Conservation (phyloP, 1,140 invertebrate species). For the Papilio glaucus region DNA sequence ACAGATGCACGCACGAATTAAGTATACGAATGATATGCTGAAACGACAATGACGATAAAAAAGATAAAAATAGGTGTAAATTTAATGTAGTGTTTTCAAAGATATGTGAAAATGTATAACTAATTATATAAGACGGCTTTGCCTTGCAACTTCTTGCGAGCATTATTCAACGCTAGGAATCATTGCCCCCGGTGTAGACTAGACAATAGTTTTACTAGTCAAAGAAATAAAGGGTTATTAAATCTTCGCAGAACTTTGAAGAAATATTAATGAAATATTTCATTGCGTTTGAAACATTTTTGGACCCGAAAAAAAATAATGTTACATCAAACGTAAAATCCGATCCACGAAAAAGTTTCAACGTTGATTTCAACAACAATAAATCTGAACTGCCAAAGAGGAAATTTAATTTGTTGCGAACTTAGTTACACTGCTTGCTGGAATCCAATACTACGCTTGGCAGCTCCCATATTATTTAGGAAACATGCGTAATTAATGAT, state of each 20-base stretch:
- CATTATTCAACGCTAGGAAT: neutral
- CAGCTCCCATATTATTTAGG: slow-evolving; percentile 23
- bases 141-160: neutral
- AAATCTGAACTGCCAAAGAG: slow-evolving; percentile 36
- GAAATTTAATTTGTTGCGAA: slow-evolving; percentile 35
- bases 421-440: slow-evolving; percentile 27
- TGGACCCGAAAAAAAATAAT: slow-evolving; percentile 10
- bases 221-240: slow-evolving; percentile 20
- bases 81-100: neutral
- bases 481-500: slow-evolving; percentile 34
- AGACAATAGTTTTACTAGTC: neutral
- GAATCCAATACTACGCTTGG: slow-evolving; percentile 33
- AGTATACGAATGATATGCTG: no score
- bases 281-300: neutral
- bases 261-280: neutral
- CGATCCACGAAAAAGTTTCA: slow-evolving; percentile 27
- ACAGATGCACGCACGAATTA: no score
- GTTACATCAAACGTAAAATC: slow-evolving; percentile 20
- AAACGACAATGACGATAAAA: no score
- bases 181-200: neutral
- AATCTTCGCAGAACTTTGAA: slow-evolving; percentile 5
- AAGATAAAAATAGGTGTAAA: no score
- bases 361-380: slow-evolving; percentile 34
- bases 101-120: neutral
- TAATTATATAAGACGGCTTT: neutral